Conservation (phyloP, 2,113 vertebrate genomes). For the Oncorhynchus clarkii region DNA sequence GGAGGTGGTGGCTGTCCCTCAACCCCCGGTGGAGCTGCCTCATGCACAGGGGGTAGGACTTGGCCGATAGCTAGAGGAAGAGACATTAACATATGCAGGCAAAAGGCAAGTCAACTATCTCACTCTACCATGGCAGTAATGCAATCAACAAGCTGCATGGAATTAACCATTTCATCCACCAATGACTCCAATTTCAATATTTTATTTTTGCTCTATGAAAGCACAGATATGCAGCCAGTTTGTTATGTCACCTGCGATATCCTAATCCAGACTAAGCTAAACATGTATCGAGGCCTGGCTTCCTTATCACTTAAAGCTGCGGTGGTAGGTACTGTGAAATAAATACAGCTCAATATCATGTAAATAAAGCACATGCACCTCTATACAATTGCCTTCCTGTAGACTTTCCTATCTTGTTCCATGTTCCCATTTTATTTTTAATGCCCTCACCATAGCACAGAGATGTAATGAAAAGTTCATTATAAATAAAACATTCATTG, state of each 20-base stretch:
- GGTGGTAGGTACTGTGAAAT: background rate
- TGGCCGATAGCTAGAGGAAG: conserved; percentile 79
- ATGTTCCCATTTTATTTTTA: no score
- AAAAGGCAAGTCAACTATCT: background rate
- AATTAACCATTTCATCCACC: background rate
- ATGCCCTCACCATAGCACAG: no score
- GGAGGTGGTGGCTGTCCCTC: conserved; percentile 90
- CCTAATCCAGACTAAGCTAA: background rate
- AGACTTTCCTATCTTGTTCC: no score
- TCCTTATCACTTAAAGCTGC: background rate
- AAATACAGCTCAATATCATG: background rate
- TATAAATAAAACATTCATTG: no score
- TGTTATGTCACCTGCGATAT: background rate
- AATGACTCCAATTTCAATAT: background rate
- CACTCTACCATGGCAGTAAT: background rate
- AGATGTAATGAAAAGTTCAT: no score
- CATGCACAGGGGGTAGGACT: conserved; percentile 94
- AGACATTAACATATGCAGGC: background rate
- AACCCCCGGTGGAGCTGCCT: conserved; percentile 88
- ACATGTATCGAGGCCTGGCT: background rate
- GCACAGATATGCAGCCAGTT: background rate
- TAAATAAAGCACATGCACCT: background rate
- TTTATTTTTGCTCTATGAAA: background rate
- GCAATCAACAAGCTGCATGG: background rate
- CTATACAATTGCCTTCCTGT: no score